A percentile compares a stretch with the other conserved stretches of the same genome.
Evolutionary conservation across 2,113 vertebrate species (phyloP).

Genomic region (Mastomys coucha): DNA sequence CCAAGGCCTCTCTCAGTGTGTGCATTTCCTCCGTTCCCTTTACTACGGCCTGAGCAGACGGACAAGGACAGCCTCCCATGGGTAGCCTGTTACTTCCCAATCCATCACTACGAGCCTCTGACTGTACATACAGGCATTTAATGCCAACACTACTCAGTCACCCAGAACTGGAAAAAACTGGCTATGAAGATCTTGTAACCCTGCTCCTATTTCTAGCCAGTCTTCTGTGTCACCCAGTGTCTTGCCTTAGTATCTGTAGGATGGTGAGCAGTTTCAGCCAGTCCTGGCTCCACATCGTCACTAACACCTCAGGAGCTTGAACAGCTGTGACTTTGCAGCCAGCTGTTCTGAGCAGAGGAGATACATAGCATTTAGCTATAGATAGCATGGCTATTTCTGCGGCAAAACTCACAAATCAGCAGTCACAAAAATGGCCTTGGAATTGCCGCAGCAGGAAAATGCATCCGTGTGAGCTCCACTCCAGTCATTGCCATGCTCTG

Average conservation of each 20-base stretch:
- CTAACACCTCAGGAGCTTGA: neutral
- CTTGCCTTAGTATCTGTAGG: neutral
- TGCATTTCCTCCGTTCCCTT: rapidly evolving
- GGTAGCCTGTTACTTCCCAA: neutral
- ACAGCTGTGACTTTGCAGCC: neutral
- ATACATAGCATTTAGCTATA: neutral
- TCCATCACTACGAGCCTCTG: neutral
- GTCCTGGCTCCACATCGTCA: neutral
- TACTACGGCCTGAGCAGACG: neutral
- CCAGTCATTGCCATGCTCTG: neutral
- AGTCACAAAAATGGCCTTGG: neutral
- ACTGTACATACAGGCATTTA: neutral
- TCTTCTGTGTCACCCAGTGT: neutral
- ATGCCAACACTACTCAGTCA: neutral
- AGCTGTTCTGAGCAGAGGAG: neutral
- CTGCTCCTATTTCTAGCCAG: neutral
- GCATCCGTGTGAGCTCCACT: neutral
- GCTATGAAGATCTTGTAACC: neutral
- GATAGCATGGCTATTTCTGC: neutral
- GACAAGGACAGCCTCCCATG: neutral
- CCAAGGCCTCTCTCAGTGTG: too few species aligned
- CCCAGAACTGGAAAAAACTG: neutral
- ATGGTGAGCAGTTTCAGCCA: neutral
- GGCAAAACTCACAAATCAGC: neutral
- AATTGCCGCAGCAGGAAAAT: neutral